phyloP scores from a whole-genome alignment of 2,888 invertebrate species.

The Amphipoea oculea region DNA sequence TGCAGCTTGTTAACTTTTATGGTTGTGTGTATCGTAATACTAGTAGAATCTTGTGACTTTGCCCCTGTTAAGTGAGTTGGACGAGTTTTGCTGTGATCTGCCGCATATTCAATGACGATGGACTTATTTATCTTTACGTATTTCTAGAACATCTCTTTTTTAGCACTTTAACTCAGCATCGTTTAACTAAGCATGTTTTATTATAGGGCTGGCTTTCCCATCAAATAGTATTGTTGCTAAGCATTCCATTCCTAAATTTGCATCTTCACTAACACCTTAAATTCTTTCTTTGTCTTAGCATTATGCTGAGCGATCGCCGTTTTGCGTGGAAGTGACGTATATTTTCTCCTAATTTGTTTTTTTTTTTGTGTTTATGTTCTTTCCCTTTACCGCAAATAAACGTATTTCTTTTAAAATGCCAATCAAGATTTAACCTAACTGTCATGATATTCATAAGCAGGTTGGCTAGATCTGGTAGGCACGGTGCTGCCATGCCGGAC shows the following conservation, averaged over 20 bases:
- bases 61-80: constrained; percentile 9
- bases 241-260: not conserved
- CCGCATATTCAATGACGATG: not conserved
- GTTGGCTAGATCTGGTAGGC: not conserved
- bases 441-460: not conserved
- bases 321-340: too few relatives aligned
- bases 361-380: too few relatives aligned
- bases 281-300: too few relatives aligned
- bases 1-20: constrained; percentile 52
- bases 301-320: too few relatives aligned
- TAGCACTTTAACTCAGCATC: not conserved
- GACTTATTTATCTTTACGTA: constrained; percentile 4
- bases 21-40: constrained; percentile 68
- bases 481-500: constrained; percentile 38
- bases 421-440: too few relatives aligned
- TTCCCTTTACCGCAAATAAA: too few relatives aligned
- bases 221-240: not conserved
- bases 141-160: not conserved
- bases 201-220: not conserved
- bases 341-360: too few relatives aligned
- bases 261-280: not conserved
- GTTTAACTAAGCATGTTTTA: not conserved
- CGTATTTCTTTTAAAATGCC: too few relatives aligned
- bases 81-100: constrained; percentile 18
- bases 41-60: constrained; percentile 43